Evolutionary conservation across 2,797 vertebrate species (phyloP), one percentile per base, ranked within the genome.

Genomic region (Megalops cyprinoides): DNA sequence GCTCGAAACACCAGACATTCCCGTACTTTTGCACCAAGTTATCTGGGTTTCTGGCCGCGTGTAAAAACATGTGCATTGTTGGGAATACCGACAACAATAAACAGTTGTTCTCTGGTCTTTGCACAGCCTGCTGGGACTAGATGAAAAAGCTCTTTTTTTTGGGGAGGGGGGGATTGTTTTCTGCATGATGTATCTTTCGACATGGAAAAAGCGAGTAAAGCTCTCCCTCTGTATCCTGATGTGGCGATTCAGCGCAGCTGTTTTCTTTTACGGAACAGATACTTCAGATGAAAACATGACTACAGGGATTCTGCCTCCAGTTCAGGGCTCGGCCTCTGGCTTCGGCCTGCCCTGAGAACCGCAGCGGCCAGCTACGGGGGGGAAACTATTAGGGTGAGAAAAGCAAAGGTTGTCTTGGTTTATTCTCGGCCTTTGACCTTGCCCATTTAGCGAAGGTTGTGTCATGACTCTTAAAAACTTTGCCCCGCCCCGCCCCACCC

Each of bases 171-270:
- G 65, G 34, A 25, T 34, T 42, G 67, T 71, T 71, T 71, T 67
- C 44, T 42, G 67, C 37, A 44, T 44, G 67, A 44, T n/a, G 42
- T 71, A n/a, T 71, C 44, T 44, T 44, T 10, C 23, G 44, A 44
- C 67, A 71, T 71, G 67, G 73, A 75, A 75, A 75, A 75, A 75
- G 44, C 2, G 75, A 42, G 75, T 34, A 56, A 77, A 28, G 18
- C 51, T 18, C 75, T 20, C 20, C 34, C 23, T 49, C 51, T 23
- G 14, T 25, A 34, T 56, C 34, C 25, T 4, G 23, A 39, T 53
- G 75, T 51, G 23, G 49, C 31, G 20, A 77, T 77, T 25, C 51
- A 53, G 4, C 14, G 49, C 75, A 77, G 75, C 75, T 77, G 75
- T 77, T 77, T 77, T 51, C 34, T 39, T 42, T 56, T 77, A 53